A percentile compares a stretch with the other conserved stretches of the same genome.
These are phyloP conservation scores for Troides aeacus DNA, from an alignment of 2,888 invertebrate genomes.

Conservation along the genomic window DNA sequence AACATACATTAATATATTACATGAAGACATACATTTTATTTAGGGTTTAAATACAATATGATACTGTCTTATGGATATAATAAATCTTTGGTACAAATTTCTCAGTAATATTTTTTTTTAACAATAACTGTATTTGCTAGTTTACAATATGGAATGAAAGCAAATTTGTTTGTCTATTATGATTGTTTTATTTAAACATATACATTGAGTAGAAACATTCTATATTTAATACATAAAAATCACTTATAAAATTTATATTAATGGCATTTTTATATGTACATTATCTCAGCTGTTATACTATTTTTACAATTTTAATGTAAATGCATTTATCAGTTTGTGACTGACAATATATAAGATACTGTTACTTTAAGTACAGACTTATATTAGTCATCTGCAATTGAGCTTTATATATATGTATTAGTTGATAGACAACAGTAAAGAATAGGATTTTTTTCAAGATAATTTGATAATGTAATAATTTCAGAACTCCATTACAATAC, in stretches of 20 bases:
- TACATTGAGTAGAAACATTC: conserved; percentile 14
- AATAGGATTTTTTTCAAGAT: too few relatives aligned
- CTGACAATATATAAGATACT: neutral
- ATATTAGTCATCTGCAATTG: neutral
- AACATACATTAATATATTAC: too few relatives aligned
- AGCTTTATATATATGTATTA: neutral
- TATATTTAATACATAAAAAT: conserved; percentile 11
- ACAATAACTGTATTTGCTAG: neutral
- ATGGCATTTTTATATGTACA: conserved; percentile 12
- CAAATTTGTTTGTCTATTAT: conserved; percentile 2
- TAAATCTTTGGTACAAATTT: conserved; percentile 28
- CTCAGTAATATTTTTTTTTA: neutral
- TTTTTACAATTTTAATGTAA: conserved; percentile 2
- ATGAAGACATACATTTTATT: too few relatives aligned
- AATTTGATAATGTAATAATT: too few relatives aligned
- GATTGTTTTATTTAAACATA: neutral
- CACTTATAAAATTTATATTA: conserved; percentile 8
- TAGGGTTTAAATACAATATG: neutral
- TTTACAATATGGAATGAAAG: conserved; percentile 8
- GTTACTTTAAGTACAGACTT: neutral
- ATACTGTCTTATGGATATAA: conserved; percentile 13
- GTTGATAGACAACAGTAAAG: too few relatives aligned
- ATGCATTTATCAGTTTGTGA: conserved; percentile 11
- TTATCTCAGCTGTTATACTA: neutral
- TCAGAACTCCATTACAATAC: too few relatives aligned